These are phyloP conservation scores for Lipophrys pholis DNA, from an alignment of 2,113 vertebrate species.

Conservation along the genomic window DNA sequence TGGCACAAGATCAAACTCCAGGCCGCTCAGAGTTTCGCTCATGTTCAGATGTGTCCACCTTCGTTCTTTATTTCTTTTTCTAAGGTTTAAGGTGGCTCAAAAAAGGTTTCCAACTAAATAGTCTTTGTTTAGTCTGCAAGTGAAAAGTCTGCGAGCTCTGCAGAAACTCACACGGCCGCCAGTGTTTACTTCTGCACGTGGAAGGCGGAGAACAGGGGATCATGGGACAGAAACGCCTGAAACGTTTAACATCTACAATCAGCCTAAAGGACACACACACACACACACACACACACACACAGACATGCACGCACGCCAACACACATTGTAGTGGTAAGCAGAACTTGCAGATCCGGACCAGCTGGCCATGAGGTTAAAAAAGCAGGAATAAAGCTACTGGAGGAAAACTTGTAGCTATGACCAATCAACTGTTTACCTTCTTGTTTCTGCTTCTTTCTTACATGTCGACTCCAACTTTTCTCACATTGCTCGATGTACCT, in stretches of 20 bases:
- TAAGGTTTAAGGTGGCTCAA: constrained; percentile 43
- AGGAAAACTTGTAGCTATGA: constrained; percentile 2
- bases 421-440: constrained; percentile 2
- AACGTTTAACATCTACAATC: constrained; percentile 40
- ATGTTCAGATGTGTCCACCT: constrained; percentile 40
- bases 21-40: constrained; percentile 60
- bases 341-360: constrained; percentile 14
- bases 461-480: no score
- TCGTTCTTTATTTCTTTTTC: constrained; percentile 50
- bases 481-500: no score
- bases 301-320: no score
- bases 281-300: no score
- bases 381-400: constrained; percentile 57
- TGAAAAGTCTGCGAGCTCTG: constrained; percentile 17
- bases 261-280: constrained; percentile 26
- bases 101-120: constrained; percentile 47
- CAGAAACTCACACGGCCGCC: constrained; percentile 33
- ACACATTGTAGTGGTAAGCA: constrained; percentile 45
- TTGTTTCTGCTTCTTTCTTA: no score
- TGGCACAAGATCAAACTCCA: constrained; percentile 78
- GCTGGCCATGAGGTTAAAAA: constrained; percentile 56
- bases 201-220: constrained; percentile 52
- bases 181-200: constrained; percentile 34
- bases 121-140: constrained; percentile 76
- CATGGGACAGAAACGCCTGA: constrained; percentile 49